A percentile compares a stretch with the other conserved stretches of the same genome.
phyloP scores from a whole-genome alignment of 2,888 invertebrate species.

The Lasioglossum morio region DNA sequence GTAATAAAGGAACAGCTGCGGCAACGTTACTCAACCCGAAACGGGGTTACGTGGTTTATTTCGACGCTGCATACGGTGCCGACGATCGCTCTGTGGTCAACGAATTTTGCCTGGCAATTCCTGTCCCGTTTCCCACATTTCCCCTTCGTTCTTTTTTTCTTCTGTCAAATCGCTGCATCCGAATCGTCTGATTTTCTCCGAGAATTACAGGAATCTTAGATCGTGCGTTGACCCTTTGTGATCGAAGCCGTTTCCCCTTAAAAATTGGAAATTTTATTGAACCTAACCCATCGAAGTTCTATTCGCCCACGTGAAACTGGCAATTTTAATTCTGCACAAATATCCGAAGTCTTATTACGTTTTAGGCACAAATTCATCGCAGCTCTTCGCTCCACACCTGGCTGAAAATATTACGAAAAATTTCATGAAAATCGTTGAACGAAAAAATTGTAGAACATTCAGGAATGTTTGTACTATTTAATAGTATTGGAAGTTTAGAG shows the following conservation, averaged over 20 bases:
- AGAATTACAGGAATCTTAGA: not conserved
- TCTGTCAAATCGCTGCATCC: not conserved
- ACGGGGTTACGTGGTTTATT: conserved; percentile 69
- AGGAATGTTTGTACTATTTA: not conserved
- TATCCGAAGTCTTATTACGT: too few species aligned
- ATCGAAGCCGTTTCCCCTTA: not conserved
- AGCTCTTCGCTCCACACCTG: too few species aligned
- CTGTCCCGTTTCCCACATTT: not conserved
- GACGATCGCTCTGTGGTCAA: not conserved
- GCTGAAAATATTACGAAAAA: too few species aligned
- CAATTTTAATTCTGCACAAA: too few species aligned
- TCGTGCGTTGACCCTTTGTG: not conserved
- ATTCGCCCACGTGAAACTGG: too few species aligned
- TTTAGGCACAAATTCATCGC: too few species aligned
- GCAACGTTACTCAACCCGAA: conserved; percentile 67
- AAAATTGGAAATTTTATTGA: not conserved
- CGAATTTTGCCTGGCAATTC: not conserved
- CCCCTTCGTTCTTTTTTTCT: not conserved
- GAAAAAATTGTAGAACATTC: not conserved
- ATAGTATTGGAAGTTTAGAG: not conserved
- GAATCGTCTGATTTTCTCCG: not conserved
- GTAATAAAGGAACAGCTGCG: conserved; percentile 67
- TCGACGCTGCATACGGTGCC: conserved; percentile 46
- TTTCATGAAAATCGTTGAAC: not conserved
- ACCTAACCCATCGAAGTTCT: not conserved